Percentiles rank a stretch among this genome's conserved stretches.
phyloP scores from a whole-genome alignment of 2,888 invertebrate species.

The Limnephilus auricula region DNA sequence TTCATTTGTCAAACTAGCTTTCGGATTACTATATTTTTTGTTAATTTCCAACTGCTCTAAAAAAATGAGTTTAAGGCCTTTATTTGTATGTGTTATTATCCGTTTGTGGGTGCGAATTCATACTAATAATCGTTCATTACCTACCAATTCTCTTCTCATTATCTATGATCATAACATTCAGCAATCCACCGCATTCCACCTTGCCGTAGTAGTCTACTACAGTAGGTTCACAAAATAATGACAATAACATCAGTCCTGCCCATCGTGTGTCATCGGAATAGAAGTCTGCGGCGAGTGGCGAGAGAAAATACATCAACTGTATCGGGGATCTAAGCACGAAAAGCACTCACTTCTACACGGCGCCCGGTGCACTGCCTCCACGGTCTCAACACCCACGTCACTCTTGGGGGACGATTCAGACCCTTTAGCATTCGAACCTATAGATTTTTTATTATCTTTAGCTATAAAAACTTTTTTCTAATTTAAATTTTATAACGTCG shows the following conservation, averaged over 20 bases:
- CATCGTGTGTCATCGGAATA: neutral
- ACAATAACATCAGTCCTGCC: neutral
- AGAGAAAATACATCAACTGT: conserved; percentile 37
- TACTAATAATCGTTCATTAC: too few relatives aligned
- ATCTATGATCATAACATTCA: neutral
- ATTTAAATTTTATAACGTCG: too few relatives aligned
- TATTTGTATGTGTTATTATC: too few relatives aligned
- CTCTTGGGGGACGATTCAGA: neutral
- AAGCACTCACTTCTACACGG: conserved; percentile 36
- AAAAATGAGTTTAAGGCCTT: too few relatives aligned
- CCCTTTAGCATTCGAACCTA: neutral
- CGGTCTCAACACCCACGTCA: conserved; percentile 16
- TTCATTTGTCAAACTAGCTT: too few relatives aligned
- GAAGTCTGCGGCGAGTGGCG: neutral
- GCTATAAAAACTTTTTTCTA: too few relatives aligned
- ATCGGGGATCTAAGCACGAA: conserved; percentile 29
- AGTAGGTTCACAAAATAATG: too few relatives aligned
- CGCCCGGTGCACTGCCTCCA: conserved; percentile 25
- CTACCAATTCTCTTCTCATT: too few relatives aligned
- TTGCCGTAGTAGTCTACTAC: neutral
- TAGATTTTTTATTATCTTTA: too few relatives aligned
- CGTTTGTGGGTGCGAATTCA: too few relatives aligned
- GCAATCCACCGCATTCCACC: neutral
- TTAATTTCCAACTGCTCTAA: too few relatives aligned
- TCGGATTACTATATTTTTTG: too few relatives aligned